Evolutionary conservation across 1,140 invertebrate genomes (phyloP).

Genomic region (Brachionus asplanchnoidis): DNA sequence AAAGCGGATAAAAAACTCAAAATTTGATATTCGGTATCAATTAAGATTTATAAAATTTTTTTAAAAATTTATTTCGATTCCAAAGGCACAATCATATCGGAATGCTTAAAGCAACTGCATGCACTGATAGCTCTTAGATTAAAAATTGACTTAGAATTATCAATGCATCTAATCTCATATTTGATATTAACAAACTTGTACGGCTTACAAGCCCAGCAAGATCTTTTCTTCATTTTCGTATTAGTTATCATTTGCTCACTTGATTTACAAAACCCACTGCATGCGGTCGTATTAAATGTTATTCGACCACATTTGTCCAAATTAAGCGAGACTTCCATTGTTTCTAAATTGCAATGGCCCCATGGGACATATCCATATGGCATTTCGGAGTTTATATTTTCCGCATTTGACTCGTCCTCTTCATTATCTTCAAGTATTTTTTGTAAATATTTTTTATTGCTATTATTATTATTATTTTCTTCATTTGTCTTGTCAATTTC

Average conservation of each 20-base stretch:
- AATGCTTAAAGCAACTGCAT: constrained; percentile 40
- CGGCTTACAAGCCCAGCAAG: constrained; percentile 35
- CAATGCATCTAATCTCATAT: constrained; percentile 12
- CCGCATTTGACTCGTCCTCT: not conserved
- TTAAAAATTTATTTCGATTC: not conserved
- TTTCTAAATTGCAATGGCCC: not conserved
- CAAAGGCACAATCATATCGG: constrained; percentile 15
- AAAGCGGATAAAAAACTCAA: not conserved
- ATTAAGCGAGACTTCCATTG: not conserved
- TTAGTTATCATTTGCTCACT: constrained; percentile 4
- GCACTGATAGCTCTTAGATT: constrained; percentile 14
- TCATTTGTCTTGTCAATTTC: not conserved
- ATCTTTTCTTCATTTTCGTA: constrained; percentile 12
- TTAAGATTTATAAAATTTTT: not conserved
- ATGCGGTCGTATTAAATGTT: constrained; percentile 15
- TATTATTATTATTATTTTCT: not conserved
- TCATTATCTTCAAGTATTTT: constrained; percentile 22
- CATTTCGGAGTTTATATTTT: not conserved
- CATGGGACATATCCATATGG: not conserved
- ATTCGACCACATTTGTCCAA: constrained; percentile 31
- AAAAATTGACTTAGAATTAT: not conserved
- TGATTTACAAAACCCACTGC: constrained; percentile 29
- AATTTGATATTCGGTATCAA: not conserved
- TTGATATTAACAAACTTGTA: constrained; percentile 24
- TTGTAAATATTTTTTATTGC: constrained; percentile 19